A percentile compares a stretch with the other conserved stretches of the same genome.
Conservation (phyloP, 2,797 vertebrate genomes). For the Echeneis naucrates region DNA sequence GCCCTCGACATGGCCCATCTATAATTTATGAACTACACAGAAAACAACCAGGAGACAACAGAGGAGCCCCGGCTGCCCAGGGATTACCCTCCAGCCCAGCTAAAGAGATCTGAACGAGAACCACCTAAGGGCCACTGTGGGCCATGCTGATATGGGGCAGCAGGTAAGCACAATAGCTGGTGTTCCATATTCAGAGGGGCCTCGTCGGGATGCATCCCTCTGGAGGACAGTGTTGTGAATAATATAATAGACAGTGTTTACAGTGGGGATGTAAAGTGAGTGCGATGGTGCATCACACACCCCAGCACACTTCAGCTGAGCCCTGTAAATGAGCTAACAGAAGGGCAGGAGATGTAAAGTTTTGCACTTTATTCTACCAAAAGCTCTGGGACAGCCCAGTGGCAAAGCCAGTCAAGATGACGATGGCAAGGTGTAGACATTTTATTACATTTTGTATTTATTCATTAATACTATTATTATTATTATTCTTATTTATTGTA, state of each 20-base stretch:
- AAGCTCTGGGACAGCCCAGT: constrained; percentile 53
- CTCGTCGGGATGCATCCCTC: constrained; percentile 80
- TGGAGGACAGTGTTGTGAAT: constrained; percentile 83
- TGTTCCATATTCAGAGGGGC: constrained; percentile 87
- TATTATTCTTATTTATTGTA: not conserved
- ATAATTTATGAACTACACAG: constrained; percentile 96
- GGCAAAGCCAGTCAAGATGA: constrained; percentile 28
- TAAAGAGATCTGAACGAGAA: constrained; percentile 85
- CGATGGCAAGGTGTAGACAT: constrained; percentile 2
- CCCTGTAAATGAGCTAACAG: constrained; percentile 82
- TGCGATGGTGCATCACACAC: constrained; percentile 82
- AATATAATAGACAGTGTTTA: constrained; percentile 88
- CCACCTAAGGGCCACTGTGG: constrained; percentile 78
- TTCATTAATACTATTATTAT: not conserved
- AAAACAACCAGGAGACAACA: constrained; percentile 92
- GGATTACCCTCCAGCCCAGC: constrained; percentile 85
- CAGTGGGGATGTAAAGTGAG: constrained; percentile 86
- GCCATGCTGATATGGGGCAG: constrained; percentile 78
- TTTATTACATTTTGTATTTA: not conserved
- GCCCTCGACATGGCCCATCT: constrained; percentile 97
- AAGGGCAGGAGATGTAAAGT: constrained; percentile 72
- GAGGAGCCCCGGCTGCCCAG: constrained; percentile 82
- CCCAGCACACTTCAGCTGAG: constrained; percentile 84
- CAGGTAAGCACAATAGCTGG: constrained; percentile 84
- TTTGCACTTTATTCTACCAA: constrained; percentile 69